Base-by-base conservation (phyloP, 2,113 vertebrate genomes). In the Pterophyllum scalare region DNA sequence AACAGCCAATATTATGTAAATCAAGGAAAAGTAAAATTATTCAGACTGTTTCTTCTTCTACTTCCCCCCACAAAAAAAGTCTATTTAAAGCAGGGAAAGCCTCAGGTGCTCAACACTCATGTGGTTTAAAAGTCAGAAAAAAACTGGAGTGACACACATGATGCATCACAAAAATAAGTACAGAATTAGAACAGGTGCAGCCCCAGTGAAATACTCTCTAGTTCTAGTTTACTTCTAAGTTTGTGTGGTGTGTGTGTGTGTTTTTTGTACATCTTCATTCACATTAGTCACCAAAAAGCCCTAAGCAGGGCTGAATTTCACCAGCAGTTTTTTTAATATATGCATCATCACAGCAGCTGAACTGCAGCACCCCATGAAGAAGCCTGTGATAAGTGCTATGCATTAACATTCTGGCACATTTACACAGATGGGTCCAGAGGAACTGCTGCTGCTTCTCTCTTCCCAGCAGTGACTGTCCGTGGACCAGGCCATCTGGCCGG, bases 401-500 rank as follows among this genome's bases (percentile, higher is more conserved):
- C 76, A 82, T 87, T 91, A 87, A 83, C 84, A 85, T 81, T 52
- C 79, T 87, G 82, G 60, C 78, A 74, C 80, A 82, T 87, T 87
- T 84, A 77, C 79, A 67, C 59, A 80, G 82, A 87, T 79, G 86
- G 57, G 56, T 88, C 76, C 87, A 61, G 67, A 84, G 81, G 84
- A 86, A 59, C 64, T 79, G 80, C 87, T 59, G 52, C 49, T 62
- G 5, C 65, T 77, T 58, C 15, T 84, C 82, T 74, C 62, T 81
- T 87, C 85, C 83, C 88, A 82, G 81, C 79, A 52, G 83, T 65
- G 76, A 54, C 59, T 46, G 87, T 83, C 85, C 54, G 12, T 64
- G 77, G 87, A 52, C 82, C 6, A 26, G 79, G 88, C 85, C 89
- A 80, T 90, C 83, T 92, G 90, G 92, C 82, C 15, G 62, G 83